Percentiles rank a stretch among this genome's conserved stretches.
Evolutionary conservation across 2,888 invertebrate species (phyloP).

Genomic region (Rhaphigaster nebulosa): DNA sequence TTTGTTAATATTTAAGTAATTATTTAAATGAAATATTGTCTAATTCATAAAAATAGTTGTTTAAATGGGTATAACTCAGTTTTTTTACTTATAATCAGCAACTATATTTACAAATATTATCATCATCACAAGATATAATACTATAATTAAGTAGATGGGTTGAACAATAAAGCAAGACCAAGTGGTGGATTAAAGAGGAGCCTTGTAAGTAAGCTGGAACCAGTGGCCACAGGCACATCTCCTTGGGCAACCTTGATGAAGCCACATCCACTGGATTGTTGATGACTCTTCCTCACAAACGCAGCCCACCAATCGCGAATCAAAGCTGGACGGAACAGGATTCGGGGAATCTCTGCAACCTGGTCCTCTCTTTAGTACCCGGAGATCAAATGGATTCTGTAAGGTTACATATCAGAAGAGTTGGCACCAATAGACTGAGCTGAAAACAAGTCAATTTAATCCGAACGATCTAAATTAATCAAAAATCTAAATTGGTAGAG

Average conservation of each 20-base stretch:
- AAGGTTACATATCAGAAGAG: conserved; percentile 58
- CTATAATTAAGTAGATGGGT: too few species aligned
- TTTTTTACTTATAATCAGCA: too few species aligned
- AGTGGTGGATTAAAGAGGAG: conserved; percentile 62
- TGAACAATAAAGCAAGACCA: not conserved
- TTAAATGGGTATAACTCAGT: too few species aligned
- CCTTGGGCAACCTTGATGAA: conserved; percentile 89
- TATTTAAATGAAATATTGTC: too few species aligned
- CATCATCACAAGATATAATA: not conserved
- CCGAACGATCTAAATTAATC: too few species aligned
- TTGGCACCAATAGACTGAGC: too few species aligned
- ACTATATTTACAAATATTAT: too few species aligned
- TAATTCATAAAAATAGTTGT: too few species aligned
- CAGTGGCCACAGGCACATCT: conserved; percentile 97
- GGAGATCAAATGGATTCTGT: conserved; percentile 85
- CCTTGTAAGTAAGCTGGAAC: conserved; percentile 81
- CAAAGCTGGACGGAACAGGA: conserved; percentile 90
- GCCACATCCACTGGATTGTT: conserved; percentile 92
- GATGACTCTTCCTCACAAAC: conserved; percentile 95
- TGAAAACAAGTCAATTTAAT: too few species aligned
- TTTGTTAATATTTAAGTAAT: too few species aligned
- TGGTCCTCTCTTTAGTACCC: conserved; percentile 82
- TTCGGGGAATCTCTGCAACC: conserved; percentile 90
- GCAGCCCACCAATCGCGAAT: conserved; percentile 93
- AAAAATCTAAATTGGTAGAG: too few species aligned